Conservation (phyloP, 1,140 invertebrate genomes). For the Ladona fulva region DNA sequence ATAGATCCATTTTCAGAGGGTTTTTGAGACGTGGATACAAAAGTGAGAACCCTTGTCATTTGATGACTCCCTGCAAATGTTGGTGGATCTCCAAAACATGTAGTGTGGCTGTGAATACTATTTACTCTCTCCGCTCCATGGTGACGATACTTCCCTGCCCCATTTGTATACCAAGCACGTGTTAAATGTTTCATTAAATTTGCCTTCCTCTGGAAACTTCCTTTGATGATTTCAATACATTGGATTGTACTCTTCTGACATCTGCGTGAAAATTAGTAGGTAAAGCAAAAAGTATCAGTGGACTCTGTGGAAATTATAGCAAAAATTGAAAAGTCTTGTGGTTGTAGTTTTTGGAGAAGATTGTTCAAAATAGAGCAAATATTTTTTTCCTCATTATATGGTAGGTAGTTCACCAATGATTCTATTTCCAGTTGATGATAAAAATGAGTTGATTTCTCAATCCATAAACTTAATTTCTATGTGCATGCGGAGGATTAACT, state of each 20-base stretch:
- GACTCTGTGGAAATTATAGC: not conserved
- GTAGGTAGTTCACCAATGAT: not conserved
- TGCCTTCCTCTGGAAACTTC: not conserved
- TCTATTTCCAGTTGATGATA: not conserved
- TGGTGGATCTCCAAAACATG: not conserved
- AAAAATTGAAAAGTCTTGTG: not conserved
- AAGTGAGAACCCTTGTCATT: not conserved
- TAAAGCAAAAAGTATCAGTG: not conserved
- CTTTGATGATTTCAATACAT: not conserved
- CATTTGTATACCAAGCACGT: not conserved
- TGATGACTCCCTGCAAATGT: not conserved
- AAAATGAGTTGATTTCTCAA: not conserved
- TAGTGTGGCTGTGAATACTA: constrained; percentile 5
- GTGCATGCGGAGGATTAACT: not conserved
- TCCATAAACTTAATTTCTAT: not conserved
- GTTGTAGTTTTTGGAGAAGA: not conserved
- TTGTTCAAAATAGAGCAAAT: not conserved
- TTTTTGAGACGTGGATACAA: not conserved
- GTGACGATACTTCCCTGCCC: not conserved
- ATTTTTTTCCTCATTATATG: not conserved
- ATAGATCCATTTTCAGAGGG: not conserved
- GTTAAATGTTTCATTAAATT: not conserved
- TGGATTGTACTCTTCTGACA: not conserved
- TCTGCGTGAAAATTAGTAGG: not conserved
- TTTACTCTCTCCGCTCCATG: constrained; percentile 7